Base-by-base conservation (phyloP, 2,888 invertebrate species). In the Heteromyza rotundicornis region DNA sequence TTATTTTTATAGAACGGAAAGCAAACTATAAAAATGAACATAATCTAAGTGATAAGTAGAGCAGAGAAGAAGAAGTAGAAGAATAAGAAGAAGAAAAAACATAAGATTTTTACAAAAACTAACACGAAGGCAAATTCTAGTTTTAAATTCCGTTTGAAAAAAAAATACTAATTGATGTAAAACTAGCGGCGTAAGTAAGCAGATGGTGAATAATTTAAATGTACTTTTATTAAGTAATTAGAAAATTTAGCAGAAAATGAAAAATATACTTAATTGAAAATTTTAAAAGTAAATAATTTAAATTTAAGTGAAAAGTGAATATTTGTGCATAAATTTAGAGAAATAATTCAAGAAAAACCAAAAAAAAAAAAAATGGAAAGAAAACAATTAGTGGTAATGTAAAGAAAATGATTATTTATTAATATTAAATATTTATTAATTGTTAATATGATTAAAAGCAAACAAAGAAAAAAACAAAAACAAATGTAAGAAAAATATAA, bases 301-400 rank as follows among this genome's bases (percentile, higher is more conserved):
- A 62, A 70, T 73, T 69, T 64, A 64, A 70, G 63, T 60, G 59
- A 68, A 70, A 70, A 72, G 27, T 17, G 12, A 47, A 53, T 66
- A 73, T 74, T 69, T 72, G 70, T 76, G 74, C 72, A 74, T 76
- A 74, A 40, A 75, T 69, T 76, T 76, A 76, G 77, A 64, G 32
- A 76, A 74, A 75, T 75, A 62, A 68, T n/a, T n/a, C n/a, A n/a
- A n/a, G n/a, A n/a, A n/a, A n/a, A n/a, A n/a, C n/a, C n/a, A n/a
- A n/a, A n/a, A n/a, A n/a, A n/a, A n/a, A n/a, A n/a, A n/a, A n/a
- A n/a, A n/a, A n/a, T n/a, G n/a, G n/a, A n/a, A n/a, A n/a, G n/a
- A n/a, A n/a, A n/a, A n/a, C n/a, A n/a, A 75, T 60, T 76, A 74
- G 77, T 67, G 70, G 40, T 76, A 74, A 75, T 75, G 65, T 68